These are phyloP conservation scores for Scaptomyza polygonia DNA, from an alignment of 2,888 invertebrate species.

Conservation along the genomic window DNA sequence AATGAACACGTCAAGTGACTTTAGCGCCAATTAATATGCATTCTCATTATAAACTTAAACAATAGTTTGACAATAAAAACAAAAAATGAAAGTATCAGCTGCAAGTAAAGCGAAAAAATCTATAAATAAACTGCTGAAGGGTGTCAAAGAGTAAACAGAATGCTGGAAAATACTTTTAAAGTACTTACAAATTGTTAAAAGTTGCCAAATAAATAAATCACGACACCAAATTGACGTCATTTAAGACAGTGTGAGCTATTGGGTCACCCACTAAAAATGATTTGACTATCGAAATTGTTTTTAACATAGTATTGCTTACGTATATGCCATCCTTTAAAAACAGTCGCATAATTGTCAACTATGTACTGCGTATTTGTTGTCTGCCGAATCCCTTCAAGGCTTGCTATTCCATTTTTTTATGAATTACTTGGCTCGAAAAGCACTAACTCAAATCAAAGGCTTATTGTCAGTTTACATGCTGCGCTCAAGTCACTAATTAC, in stretches of 20 bases:
- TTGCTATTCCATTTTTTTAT: constrained; percentile 1
- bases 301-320: constrained; percentile 14
- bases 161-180: neutral
- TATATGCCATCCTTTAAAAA: constrained; percentile 15
- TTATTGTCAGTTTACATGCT: constrained; percentile 35
- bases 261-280: constrained; percentile 6
- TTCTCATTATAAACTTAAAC: constrained; percentile 19
- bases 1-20: constrained; percentile 18
- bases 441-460: constrained; percentile 40
- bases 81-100: constrained; percentile 3
- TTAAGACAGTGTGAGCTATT: constrained; percentile 6
- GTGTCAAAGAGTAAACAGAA: neutral
- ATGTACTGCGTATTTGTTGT: neutral
- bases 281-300: constrained; percentile 44
- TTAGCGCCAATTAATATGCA: constrained; percentile 26
- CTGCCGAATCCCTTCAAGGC: neutral
- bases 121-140: neutral
- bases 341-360: constrained; percentile 35
- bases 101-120: neutral
- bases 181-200: neutral
- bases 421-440: constrained; percentile 23
- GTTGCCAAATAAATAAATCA: neutral
- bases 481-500: constrained; percentile 64
- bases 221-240: constrained; percentile 16
- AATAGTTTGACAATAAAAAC: constrained; percentile 6